phyloP scores from a whole-genome alignment of 2,888 invertebrate genomes.

The Scaptomyza flava region DNA sequence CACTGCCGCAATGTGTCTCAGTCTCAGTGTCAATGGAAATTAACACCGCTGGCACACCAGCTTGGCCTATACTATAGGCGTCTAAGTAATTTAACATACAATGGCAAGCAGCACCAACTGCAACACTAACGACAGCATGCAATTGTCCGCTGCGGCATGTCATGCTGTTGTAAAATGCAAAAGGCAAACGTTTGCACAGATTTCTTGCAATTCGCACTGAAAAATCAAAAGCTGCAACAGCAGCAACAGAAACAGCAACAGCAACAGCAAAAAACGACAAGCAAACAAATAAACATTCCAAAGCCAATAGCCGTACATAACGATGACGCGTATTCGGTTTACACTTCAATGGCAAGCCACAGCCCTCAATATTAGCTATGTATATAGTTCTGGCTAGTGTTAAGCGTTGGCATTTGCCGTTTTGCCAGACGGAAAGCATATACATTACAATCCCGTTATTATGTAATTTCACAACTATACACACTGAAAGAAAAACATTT shows the following conservation, averaged over 20 bases:
- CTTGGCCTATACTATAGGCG: slow-evolving; percentile 65
- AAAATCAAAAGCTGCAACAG: slow-evolving; percentile 16
- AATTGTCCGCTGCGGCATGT: slow-evolving; percentile 61
- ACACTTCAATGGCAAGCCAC: slow-evolving; percentile 47
- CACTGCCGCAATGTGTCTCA: slow-evolving; percentile 28
- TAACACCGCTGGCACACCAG: slow-evolving; percentile 66
- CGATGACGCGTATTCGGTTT: slow-evolving; percentile 61
- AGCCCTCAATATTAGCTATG: neutral
- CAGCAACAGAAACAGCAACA: slow-evolving; percentile 18
- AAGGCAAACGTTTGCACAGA: slow-evolving; percentile 60
- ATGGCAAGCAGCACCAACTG: slow-evolving; percentile 53
- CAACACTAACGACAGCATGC: slow-evolving; percentile 49
- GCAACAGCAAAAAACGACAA: slow-evolving; percentile 12
- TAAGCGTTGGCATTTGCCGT: slow-evolving; percentile 18
- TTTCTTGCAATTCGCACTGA: slow-evolving; percentile 53
- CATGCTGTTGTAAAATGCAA: slow-evolving; percentile 54
- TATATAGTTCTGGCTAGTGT: slow-evolving; percentile 23
- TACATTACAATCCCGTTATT: slow-evolving; percentile 1
- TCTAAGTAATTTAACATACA: slow-evolving; percentile 77
- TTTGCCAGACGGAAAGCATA: slow-evolving; percentile 38
- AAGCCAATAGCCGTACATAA: slow-evolving; percentile 31
- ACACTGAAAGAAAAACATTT: too few relatives aligned
- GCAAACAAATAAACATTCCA: slow-evolving; percentile 52
- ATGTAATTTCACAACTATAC: neutral
- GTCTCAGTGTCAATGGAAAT: slow-evolving; percentile 78